phyloP scores from a whole-genome alignment of 2,113 vertebrate genomes.

The Empidonax alnorum region DNA sequence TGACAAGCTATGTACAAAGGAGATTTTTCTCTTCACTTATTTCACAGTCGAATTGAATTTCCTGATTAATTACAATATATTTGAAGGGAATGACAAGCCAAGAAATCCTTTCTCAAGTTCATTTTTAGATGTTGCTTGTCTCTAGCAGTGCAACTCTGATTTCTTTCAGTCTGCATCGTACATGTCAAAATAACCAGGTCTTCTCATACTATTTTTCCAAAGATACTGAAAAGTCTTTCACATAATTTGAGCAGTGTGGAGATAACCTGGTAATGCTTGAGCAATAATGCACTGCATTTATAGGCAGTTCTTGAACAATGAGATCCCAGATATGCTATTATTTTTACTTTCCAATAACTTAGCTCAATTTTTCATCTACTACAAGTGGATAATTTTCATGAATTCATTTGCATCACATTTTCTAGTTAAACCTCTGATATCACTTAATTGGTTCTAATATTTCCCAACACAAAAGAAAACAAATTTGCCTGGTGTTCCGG shows the following conservation, averaged over 20 bases:
- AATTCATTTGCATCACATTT: constrained; percentile 21
- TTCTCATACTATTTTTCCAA: background rate
- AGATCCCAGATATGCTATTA: background rate
- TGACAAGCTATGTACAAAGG: fast-evolving
- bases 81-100: background rate
- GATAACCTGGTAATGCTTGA: background rate
- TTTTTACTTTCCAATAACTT: constrained; percentile 7
- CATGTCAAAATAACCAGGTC: fast-evolving
- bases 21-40: background rate
- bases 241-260: background rate
- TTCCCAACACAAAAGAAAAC: constrained; percentile 10
- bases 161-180: background rate
- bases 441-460: background rate
- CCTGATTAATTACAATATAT: background rate
- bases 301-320: background rate
- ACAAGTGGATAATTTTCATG: background rate
- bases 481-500: background rate
- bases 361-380: background rate
- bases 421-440: background rate
- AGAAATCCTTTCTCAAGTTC: background rate
- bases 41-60: background rate
- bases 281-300: background rate
- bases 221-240: background rate
- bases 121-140: background rate
- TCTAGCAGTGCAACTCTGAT: background rate